Evolutionary conservation across 1,140 invertebrate genomes (phyloP), one percentile per base, ranked within the genome.

Genomic region (Drosophila asahinai): DNA sequence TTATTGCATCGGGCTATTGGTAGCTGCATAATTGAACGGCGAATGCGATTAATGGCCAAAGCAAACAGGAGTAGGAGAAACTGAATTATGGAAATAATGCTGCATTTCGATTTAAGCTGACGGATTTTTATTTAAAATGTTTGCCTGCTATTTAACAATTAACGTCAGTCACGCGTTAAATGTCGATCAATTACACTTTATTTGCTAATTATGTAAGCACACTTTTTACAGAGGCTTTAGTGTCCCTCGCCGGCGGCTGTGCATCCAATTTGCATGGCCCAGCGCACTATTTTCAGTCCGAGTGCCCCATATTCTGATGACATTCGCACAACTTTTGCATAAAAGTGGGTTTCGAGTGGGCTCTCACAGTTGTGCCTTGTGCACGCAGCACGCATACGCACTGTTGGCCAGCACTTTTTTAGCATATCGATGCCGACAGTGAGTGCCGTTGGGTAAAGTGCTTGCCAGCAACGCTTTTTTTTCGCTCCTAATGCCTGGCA

Each of bases 1-100:
- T 87, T 80, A 87, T 87, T 81, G 83, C 72, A 87, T 87, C 63
- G 52, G 65, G 38, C 38, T 38, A 77, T 73, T 59, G 55, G 59
- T 38, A 74, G 42, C 55, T 87, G 72, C 64, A 83, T 81, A 83
- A 87, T 87, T 80, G 43, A 77, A 68, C 60, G 42, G 12, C 47
- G 27, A 77, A 58, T 47, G 66, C 38, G 67, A 51, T 67, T 67
- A 74, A 77, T 65, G 43, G 52, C 47, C 45, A 57, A 49, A 36
- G 47, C 59, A 74, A 84, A 68, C 51, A 52, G 42, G 49, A 71
- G 47, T 70, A 49, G 40, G 65, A 70, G 52, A 47, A 42, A 81
- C 64, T 55, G 57, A 71, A 74, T 74, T 70, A 59, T 77, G 72
- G 15, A 25, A 52, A 52, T 65, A 61, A 25, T 33, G 14, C 9